A percentile compares a stretch with the other conserved stretches of the same genome.
phyloP scores from a whole-genome alignment of 2,797 vertebrate genomes.

The Muscicapa comitata region DNA sequence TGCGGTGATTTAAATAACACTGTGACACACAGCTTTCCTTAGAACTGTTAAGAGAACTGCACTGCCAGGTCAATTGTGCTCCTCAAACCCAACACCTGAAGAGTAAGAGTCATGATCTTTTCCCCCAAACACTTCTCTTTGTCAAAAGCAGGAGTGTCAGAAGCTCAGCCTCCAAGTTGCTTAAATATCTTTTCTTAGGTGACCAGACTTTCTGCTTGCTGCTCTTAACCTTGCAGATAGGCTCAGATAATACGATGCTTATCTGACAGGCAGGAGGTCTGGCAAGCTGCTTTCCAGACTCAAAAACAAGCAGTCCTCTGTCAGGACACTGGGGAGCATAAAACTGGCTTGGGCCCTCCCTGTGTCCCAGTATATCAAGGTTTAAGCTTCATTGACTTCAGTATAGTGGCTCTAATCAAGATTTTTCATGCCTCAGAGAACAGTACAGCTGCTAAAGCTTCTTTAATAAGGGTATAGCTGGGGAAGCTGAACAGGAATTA shows the following conservation, averaged over 20 bases:
- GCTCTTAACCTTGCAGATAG: not conserved
- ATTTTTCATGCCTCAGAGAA: slow-evolving; percentile 53
- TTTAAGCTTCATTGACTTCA: slow-evolving; percentile 50
- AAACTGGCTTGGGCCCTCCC: not conserved
- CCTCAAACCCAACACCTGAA: not conserved
- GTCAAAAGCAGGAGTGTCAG: not conserved
- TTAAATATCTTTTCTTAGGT: not conserved
- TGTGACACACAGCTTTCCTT: not conserved
- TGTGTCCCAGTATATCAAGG: not conserved
- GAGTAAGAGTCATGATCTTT: not conserved
- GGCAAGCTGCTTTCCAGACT: not conserved
- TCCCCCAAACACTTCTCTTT: not conserved
- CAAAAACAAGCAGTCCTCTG: not conserved
- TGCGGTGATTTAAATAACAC: not conserved
- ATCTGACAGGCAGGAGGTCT: slow-evolving; percentile 24
- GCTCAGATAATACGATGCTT: not conserved
- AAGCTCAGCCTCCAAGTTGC: not conserved
- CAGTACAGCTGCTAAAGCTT: slow-evolving; percentile 55
- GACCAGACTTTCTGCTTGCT: not conserved
- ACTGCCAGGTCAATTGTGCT: not conserved
- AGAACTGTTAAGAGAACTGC: not conserved
- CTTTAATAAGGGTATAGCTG: slow-evolving; percentile 24
- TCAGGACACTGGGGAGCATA: not conserved
- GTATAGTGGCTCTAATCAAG: slow-evolving; percentile 28
- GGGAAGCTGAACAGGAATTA: slow-evolving; percentile 20